Conservation (phyloP, 30 jellyfish, hydroid and myxozoan genomes). For the Hydractinia symbiolongicarpus region DNA sequence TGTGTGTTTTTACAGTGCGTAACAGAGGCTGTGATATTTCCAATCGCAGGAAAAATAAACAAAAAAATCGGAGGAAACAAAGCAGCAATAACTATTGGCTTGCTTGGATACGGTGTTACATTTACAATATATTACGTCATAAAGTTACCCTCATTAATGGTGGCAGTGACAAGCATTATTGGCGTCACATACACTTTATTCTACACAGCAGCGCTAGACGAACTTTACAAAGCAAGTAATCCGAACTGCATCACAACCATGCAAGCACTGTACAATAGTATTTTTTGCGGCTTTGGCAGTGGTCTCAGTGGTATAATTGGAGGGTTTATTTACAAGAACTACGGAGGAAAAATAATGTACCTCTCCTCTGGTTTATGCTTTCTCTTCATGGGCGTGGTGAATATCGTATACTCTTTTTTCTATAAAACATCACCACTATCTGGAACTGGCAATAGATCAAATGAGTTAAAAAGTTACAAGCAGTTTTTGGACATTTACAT, state of each 20-base stretch:
- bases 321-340: constrained; percentile 20
- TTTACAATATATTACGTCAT: background rate
- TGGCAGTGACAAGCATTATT: background rate
- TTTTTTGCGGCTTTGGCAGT: constrained; percentile 15
- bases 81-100: constrained; percentile 16
- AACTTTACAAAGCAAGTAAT: constrained; percentile 22
- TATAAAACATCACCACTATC: constrained; percentile 12
- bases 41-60: constrained; percentile 7
- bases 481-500: background rate
- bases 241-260: constrained; percentile 18
- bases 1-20: constrained; percentile 22
- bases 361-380: background rate
- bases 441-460: background rate
- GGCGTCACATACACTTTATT: constrained; percentile 21
- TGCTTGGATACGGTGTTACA: constrained; percentile 14
- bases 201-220: constrained; percentile 23
- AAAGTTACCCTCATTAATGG: background rate
- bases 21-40: constrained; percentile 23
- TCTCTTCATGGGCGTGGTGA: background rate
- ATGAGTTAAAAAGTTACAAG: background rate
- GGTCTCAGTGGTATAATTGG: constrained; percentile 28
- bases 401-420: constrained; percentile 2
- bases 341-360: constrained; percentile 19
- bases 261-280: constrained; percentile 30
- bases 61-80: constrained; percentile 25